Evolutionary conservation across 2,888 invertebrate genomes (phyloP).

Genomic region (Heliconius aoede): DNA sequence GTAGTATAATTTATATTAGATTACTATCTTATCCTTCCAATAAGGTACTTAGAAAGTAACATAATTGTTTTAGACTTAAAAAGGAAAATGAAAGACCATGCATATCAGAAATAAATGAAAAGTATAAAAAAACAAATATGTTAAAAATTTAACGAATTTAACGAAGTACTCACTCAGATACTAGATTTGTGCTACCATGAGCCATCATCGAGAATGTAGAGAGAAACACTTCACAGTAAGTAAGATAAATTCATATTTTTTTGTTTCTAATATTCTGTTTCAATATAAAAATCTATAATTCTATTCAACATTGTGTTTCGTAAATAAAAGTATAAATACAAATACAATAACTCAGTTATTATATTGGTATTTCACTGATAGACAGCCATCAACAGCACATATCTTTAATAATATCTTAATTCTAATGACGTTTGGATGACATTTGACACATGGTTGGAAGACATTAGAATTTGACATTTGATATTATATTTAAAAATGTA

Average conservation of each 20-base stretch:
- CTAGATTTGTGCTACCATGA: conserved; percentile 29
- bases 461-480: conserved; percentile 14
- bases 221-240: conserved; percentile 13
- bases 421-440: conserved; percentile 19
- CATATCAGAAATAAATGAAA: background rate
- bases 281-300: background rate
- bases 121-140: background rate
- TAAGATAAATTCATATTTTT: conserved; percentile 1
- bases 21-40: conserved; percentile 10
- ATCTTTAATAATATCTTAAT: conserved; percentile 1
- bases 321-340: conserved; percentile 19
- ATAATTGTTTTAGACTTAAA: background rate
- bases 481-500: background rate
- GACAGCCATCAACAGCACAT: conserved; percentile 8
- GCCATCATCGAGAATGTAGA: conserved; percentile 31
- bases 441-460: background rate
- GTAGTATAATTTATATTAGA: background rate
- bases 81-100: conserved; percentile 7
- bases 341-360: conserved; percentile 15
- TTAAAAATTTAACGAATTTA: background rate
- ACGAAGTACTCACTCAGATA: conserved; percentile 32
- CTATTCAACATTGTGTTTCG: background rate
- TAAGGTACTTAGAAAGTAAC: conserved; percentile 5
- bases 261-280: background rate
- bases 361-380: conserved; percentile 18